Evolutionary conservation across 2,888 invertebrate genomes (phyloP), one percentile per base, ranked within the genome.

Genomic region (Cremastinae sp.): DNA sequence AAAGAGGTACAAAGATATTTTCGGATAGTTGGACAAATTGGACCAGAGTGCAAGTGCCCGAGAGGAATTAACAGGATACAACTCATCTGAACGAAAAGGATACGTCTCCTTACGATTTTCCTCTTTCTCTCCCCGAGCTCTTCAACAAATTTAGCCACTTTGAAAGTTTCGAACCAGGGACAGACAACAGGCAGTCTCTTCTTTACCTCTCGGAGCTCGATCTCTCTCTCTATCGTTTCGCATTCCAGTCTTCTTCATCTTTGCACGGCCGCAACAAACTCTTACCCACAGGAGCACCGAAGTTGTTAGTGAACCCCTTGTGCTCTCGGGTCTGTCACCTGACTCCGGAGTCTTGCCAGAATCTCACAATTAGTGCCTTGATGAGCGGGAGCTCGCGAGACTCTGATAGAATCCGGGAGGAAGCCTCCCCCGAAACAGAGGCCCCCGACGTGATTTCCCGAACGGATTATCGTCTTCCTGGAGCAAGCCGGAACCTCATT

Each of bases 121-220:
- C n/a, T n/a, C 35, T 61, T 16, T 8, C 20, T 35, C 65, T 66
- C 61, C 43, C 45, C 20, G 12, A 59, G 55, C 61, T 59, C 65
- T 77, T 70, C 74, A 65, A 74, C 74, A 77, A 77, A 77, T 77
- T 77, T 74, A 77, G 73, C 74, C 70, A 77, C 74, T 77, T 77
- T 70, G 77, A 61, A 66, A 77, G 69, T 77, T 77, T 74, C 74
- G 41, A 55, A 59, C 37, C 74, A 47, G 55, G 39, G 10, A 5
- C 28, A 59, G 53, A 49, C 49, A 61, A 62, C 45, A 58, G 45
- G 49, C 58, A 58, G 49, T 47, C 41, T 51, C n/a, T 45, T 37
- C 37, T 62, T 28, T 64, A 20, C 37, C 47, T 43, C 53, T 41
- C 16, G 18, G 16, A 43, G 2, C 51, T 41, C 20, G 1, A 20